Evolutionary conservation across 2,113 vertebrate genomes (phyloP).

Genomic region (Solenodon paradoxus): DNA sequence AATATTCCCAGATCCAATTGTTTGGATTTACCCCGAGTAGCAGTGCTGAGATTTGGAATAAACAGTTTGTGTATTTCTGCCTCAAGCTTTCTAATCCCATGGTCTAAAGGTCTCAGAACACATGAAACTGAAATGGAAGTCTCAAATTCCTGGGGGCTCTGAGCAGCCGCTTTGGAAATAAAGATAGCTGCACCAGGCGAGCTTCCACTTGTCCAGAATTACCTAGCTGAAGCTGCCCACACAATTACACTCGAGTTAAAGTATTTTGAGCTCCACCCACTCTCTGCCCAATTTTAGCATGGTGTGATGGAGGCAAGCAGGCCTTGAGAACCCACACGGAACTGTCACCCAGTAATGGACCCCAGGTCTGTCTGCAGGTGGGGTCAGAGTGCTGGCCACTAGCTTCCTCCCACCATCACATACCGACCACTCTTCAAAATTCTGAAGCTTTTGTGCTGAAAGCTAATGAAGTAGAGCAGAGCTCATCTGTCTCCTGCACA

Average conservation of each 20-base stretch:
- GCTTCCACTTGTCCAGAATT: slow-evolving; percentile 68
- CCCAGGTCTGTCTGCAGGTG: slow-evolving; percentile 3
- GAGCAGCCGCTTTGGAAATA: slow-evolving; percentile 48
- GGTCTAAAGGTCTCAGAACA: slow-evolving; percentile 26
- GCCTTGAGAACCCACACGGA: not conserved
- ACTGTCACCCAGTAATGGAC: not conserved
- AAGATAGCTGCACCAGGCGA: slow-evolving; percentile 44
- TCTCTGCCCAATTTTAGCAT: slow-evolving; percentile 59
- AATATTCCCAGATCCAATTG: not conserved
- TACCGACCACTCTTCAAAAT: not conserved
- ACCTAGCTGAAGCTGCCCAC: slow-evolving; percentile 70
- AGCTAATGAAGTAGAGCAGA: not conserved
- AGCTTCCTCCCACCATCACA: not conserved
- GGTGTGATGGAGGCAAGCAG: slow-evolving; percentile 29
- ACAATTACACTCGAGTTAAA: slow-evolving; percentile 54
- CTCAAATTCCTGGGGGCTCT: not conserved
- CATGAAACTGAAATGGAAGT: slow-evolving; percentile 14
- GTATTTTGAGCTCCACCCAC: slow-evolving; percentile 73
- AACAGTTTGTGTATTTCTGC: not conserved
- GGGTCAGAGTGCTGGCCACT: not conserved
- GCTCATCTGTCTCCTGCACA: not conserved
- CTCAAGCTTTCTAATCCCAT: not conserved
- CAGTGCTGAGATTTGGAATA: not conserved
- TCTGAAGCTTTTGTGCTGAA: not conserved
- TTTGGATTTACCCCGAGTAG: not conserved